A percentile compares a stretch with the other conserved stretches of the same genome.
These are phyloP conservation scores for Chauna torquata DNA, from an alignment of 2,113 vertebrate species.

Conservation along the genomic window DNA sequence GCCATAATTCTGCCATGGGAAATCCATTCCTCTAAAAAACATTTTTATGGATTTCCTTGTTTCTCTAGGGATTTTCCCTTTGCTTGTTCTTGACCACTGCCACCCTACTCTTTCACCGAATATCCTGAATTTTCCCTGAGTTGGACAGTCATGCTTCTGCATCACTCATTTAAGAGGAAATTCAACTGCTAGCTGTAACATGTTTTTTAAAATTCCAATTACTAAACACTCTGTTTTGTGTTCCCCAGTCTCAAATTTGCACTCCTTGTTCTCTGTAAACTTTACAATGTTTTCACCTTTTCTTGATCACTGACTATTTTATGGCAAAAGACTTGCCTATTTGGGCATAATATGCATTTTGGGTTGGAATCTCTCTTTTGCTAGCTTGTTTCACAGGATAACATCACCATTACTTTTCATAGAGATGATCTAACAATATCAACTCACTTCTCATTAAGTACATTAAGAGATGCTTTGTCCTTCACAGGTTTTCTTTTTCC, in stretches of 20 bases:
- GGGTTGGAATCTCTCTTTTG: neutral
- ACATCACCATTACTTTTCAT: neutral
- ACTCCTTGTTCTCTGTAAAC: neutral
- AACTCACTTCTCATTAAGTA: neutral
- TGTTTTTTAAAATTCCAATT: neutral
- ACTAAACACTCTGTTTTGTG: neutral
- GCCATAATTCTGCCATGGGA: neutral
- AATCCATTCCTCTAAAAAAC: neutral
- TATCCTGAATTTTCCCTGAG: neutral
- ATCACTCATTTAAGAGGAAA: neutral
- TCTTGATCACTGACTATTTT: neutral
- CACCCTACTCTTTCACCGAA: neutral
- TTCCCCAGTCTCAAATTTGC: neutral
- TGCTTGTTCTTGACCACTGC: neutral
- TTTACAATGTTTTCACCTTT: neutral
- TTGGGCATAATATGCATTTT: neutral
- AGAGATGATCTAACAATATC: neutral
- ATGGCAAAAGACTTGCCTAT: neutral
- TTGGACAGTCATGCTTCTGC: neutral
- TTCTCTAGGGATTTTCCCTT: neutral
- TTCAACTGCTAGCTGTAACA: neutral
- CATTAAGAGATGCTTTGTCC: neutral
- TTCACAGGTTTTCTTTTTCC: neutral
- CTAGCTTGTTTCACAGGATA: neutral
- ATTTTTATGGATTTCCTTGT: neutral